Base-by-base conservation (phyloP, 2,797 vertebrate species). In the Epinephelus awoara region DNA sequence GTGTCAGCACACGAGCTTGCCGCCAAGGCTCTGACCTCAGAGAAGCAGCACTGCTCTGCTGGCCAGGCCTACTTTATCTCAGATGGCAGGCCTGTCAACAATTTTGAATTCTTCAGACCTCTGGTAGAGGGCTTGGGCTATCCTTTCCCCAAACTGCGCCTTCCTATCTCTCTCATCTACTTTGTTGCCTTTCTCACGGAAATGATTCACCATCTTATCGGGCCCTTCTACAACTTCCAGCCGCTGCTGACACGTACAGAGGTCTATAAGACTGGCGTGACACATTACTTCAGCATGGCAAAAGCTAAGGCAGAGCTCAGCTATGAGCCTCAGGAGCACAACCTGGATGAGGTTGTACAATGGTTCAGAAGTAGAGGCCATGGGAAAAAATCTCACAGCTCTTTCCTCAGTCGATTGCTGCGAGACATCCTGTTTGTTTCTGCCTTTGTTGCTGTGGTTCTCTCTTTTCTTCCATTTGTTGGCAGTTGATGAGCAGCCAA, bases 51-150 rank as follows among this genome's bases (percentile, higher is more conserved):
- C 65, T 4, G 93, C 23, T 96, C 98, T 3, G 95, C 97, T 0
- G 98, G 98, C 12, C 97, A 99, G 90, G 94, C 97, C 69, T 99
- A 99, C 92, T 99, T 99, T 50, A 97, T 99, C 87, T 99, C 98
- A 0, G 98, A 99, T 0, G 96, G 97, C 54, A 92, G 76, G n/a
- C 98, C 98, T 0, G 91, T 99, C 67, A 99, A 99, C 91, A 99
- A 97, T 87, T 99, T 99, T 65, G 97, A 99, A 67, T 99, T 99
- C 90, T 97, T 99, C 87, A 93, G 96, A 67, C 98, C 98, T 0
- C 89, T 99, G 0, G 97, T 99, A 0, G 98, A 99, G 88, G 97
- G 97, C 19, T 83, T 99, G 77, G 98, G 98, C 59, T 99, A 99
- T 75, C 65, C 89, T 0, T 98, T 97, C 89, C 98, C 98, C 0